Conservation (phyloP, 2,888 invertebrate genomes). For the Lithophane ornitopus region DNA sequence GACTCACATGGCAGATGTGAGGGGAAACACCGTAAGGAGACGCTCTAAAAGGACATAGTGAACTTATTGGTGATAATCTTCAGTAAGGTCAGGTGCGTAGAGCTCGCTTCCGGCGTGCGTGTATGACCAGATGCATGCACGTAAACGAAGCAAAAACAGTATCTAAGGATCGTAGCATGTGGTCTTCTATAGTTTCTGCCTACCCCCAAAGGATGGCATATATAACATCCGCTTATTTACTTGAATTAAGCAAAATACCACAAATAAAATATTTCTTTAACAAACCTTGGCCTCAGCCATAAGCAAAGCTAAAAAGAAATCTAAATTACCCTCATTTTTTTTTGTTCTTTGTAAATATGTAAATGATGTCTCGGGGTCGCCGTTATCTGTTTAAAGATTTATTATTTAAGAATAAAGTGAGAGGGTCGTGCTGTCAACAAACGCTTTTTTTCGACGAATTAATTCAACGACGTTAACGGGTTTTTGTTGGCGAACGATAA, state of each 20-base stretch:
- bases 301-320: slow-evolving; percentile 48
- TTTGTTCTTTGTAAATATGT: slow-evolving; percentile 63
- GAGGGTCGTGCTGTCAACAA: slow-evolving; percentile 72
- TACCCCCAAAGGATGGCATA: not conserved
- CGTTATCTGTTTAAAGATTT: slow-evolving; percentile 74
- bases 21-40: too few relatives aligned
- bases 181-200: not conserved
- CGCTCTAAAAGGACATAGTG: too few relatives aligned
- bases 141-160: not conserved
- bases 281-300: slow-evolving; percentile 32
- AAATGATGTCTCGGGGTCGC: slow-evolving; percentile 62
- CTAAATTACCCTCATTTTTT: slow-evolving; percentile 61
- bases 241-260: not conserved
- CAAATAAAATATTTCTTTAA: slow-evolving; percentile 23
- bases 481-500: slow-evolving; percentile 40
- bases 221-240: not conserved
- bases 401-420: slow-evolving; percentile 67
- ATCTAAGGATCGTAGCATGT: not conserved
- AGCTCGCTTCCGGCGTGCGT: too few relatives aligned
- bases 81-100: too few relatives aligned
- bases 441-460: slow-evolving; percentile 69
- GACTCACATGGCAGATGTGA: too few relatives aligned
- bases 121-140: too few relatives aligned
- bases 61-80: not conserved
- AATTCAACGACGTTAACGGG: slow-evolving; percentile 67